Evolutionary conservation across 2,888 invertebrate genomes (phyloP).

Genomic region (Protophormia terraenovae): DNA sequence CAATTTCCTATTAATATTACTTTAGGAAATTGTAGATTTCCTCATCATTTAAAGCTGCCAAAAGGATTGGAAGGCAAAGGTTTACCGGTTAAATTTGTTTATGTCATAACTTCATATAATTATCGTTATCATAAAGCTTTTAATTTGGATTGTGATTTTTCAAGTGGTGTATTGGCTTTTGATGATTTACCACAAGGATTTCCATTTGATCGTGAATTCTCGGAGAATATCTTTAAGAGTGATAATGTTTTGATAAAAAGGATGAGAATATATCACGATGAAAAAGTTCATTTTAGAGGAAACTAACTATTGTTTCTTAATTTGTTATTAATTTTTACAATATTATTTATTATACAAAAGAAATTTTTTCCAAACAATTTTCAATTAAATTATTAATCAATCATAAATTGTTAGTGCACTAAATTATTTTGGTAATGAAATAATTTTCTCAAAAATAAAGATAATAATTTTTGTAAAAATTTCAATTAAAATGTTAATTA

Average conservation of each 20-base stretch:
- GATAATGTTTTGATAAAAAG: conserved; percentile 63
- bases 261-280: conserved; percentile 67
- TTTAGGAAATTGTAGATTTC: conserved; percentile 83
- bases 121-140: conserved; percentile 66
- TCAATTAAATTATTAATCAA: too few relatives aligned
- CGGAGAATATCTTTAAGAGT: conserved; percentile 80
- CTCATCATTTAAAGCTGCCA: conserved; percentile 84
- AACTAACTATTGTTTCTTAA: neutral
- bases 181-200: conserved; percentile 85
- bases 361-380: too few relatives aligned
- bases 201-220: conserved; percentile 86
- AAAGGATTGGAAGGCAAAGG: conserved; percentile 83
- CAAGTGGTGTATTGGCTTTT: conserved; percentile 77
- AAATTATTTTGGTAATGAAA: too few relatives aligned
- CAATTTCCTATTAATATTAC: conserved; percentile 80
- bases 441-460: too few relatives aligned
- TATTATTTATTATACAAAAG: too few relatives aligned
- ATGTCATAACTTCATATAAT: conserved; percentile 82
- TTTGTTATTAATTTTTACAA: too few relatives aligned
- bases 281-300: neutral
- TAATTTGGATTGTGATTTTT: conserved; percentile 70
- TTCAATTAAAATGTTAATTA: too few relatives aligned
- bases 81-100: conserved; percentile 83
- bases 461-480: too few relatives aligned
- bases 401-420: too few relatives aligned